Evolutionary conservation across 2,797 vertebrate genomes (phyloP), one percentile per base, ranked within the genome.

Genomic region (Sibirionetta formosa): DNA sequence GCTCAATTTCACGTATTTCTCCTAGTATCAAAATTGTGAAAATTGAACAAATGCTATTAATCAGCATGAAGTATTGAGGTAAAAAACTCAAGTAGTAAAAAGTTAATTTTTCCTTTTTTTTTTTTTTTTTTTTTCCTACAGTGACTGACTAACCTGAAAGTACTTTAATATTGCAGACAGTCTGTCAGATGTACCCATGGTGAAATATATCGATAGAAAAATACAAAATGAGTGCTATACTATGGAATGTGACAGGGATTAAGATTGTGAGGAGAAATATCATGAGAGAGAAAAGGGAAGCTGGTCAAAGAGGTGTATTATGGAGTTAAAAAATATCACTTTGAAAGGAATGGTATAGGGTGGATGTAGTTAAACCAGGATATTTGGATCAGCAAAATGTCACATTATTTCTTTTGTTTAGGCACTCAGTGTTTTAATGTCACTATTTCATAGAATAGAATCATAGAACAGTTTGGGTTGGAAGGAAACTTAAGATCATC

Each of bases 1-100:
- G 1, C 7, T 2, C 13, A 38, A 29, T 83, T 94, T 86, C 61
- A 92, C 85, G 81, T 86, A 92, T 88, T 88, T 88, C 58, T 65
- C n/a, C 19, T 72, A 58, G 11, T 22, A 65, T 50, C 46, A 26
- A 50, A 82, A 0, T 27, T 61, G 81, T 65, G 54, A 79, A 79
- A 79, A 88, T 31, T n/a, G 46, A 92, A n/a, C 11, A 93, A 90
- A 71, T 46, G 14, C 1, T 78, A 35, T 26, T 38, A 90, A 16
- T n/a, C 65, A 71, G 1, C 19, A 82, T 81, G 40, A 46, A 92
- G 68, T 50, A 40, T 11, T 40, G 36, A 82, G 63, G 19, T 0
- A 71, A 33, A 65, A 86, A 57, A 38, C 16, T 19, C 35, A 48
- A 81, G 40, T 15, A 48, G 14, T 50, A 29, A 5, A 26, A n/a